Base-by-base conservation (phyloP, 2,113 vertebrate genomes). In the Zootoca vivipara region DNA sequence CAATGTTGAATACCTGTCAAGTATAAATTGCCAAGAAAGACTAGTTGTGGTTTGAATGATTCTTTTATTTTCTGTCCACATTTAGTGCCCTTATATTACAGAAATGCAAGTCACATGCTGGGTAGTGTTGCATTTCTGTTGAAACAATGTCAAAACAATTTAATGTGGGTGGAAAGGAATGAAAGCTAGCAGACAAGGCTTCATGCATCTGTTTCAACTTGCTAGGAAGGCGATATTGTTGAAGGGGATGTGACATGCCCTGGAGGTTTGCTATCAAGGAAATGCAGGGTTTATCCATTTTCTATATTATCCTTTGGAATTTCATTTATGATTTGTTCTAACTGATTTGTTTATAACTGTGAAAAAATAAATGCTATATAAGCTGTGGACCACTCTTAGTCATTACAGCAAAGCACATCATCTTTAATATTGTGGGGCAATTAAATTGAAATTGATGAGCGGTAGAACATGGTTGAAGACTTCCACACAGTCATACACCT, bases 111-210 rank as follows among this genome's bases (percentile, higher is more conserved):
- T 94, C 95, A 95, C 35, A 85, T 95, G 94, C 93, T 82, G 86
- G 80, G 92, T 84, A 93, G 94, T 82, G 89, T 96, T 95, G 85
- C 90, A 91, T 91, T 95, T 78, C 95, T 96, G 33, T 92, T 93
- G 93, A 93, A 90, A 94, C 95, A 95, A 89, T 96, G 90, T 96
- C 94, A 95, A 92, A 97, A 95, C 93, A 95, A 85, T 94, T 96
- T 95, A 85, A 93, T 95, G 94, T 93, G 95, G 93, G 92, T 96
- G 90, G 92, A 94, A 94, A 95, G 89, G 94, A 95, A 96, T 95
- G 94, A 96, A 95, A 96, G 95, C 95, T 91, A 93, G 75, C 52
- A 0, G 88, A 93, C 92, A 93, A 90, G 90, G 90, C 90, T 95
- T 58, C 91, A 62, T 94, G 82, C 92, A 93, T 96, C 92, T 96